Evolutionary conservation across 2,797 vertebrate species (phyloP), one percentile per base, ranked within the genome.

Genomic region (Craterocephalus amniculus): DNA sequence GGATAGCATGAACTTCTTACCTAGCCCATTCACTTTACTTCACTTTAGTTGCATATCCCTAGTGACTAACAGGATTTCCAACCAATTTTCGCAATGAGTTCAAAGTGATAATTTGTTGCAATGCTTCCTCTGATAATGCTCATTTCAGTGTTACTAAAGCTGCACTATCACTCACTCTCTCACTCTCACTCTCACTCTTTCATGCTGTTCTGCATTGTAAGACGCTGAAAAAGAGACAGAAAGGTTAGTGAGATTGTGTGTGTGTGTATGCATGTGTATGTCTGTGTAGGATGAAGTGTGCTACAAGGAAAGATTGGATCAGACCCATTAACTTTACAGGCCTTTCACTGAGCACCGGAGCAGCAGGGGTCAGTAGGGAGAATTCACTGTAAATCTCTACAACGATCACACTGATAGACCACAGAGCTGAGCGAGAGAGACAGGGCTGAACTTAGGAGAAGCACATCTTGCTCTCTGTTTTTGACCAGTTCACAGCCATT

Each of bases 291-390:
- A 58, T 70, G 79, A 79, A 57, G 74, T 78, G 75, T 87, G 89
- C 84, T 85, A 90, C 83, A 90, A 77, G 86, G 79, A 84, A 76
- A 86, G 83, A 93, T 91, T 91, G 90, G 88, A 92, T 91, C 82
- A 88, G 89, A 88, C 78, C 87, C 90, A 91, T 93, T 93, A 91
- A 91, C 79, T 91, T 91, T 88, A 92, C 85, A 83, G 85, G 80
- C 79, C 72, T 58, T 79, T 88, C 81, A 88, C 77, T 86, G 85
- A 83, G 78, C 77, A 72, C 59, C 70, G 52, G 70, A 61, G 88
- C 81, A 88, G 76, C 58, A 78, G 83, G 78, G 88, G 91, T 90
- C 89, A 86, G 82, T 68, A 67, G 55, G 74, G 74, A 90, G 86
- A 87, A 83, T 85, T 83, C 77, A 74, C 81, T 86, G 84, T 90